phyloP scores from a whole-genome alignment of 2,888 invertebrate species.

The Stictocephala bisonia region DNA sequence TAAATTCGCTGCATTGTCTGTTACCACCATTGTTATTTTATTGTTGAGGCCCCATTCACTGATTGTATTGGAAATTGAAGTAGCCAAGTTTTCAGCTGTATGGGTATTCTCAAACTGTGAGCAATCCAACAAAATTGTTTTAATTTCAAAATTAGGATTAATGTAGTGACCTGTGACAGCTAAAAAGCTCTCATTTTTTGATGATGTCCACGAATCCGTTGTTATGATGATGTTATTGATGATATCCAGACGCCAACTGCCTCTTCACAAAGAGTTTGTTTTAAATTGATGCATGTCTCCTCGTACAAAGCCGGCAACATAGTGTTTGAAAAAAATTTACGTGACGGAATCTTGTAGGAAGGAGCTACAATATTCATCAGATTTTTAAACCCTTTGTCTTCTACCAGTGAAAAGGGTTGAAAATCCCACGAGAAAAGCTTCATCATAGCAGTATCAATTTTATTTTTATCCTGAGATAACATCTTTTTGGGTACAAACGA shows the following conservation, averaged over 20 bases:
- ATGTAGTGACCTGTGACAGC: slow-evolving; percentile 59
- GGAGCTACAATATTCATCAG: background rate
- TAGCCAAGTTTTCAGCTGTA: slow-evolving; percentile 58
- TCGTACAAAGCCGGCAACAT: slow-evolving; percentile 16
- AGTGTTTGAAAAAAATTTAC: slow-evolving; percentile 35
- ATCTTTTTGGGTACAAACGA: slow-evolving; percentile 18
- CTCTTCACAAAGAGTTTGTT: background rate
- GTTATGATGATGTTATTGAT: slow-evolving; percentile 58
- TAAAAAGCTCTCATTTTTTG: slow-evolving; percentile 58
- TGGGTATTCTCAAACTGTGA: slow-evolving; percentile 54
- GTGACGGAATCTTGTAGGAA: slow-evolving; percentile 7
- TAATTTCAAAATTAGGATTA: slow-evolving; percentile 55
- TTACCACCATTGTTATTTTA: slow-evolving; percentile 59
- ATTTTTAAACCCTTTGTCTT: slow-evolving; percentile 30
- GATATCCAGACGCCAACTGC: slow-evolving; percentile 47
- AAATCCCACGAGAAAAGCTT: slow-evolving; percentile 32
- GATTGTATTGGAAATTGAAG: slow-evolving; percentile 53
- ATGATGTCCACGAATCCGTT: slow-evolving; percentile 61
- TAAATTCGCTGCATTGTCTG: slow-evolving; percentile 54
- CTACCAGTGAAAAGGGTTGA: slow-evolving; percentile 37
- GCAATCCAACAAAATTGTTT: slow-evolving; percentile 56
- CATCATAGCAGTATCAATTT: slow-evolving; percentile 32
- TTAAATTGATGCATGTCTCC: slow-evolving; percentile 18
- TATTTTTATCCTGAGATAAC: slow-evolving; percentile 13
- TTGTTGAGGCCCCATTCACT: slow-evolving; percentile 57